These are phyloP conservation scores for Orientallactaga sibirica DNA, from an alignment of 2,797 vertebrate genomes.

Conservation along the genomic window DNA sequence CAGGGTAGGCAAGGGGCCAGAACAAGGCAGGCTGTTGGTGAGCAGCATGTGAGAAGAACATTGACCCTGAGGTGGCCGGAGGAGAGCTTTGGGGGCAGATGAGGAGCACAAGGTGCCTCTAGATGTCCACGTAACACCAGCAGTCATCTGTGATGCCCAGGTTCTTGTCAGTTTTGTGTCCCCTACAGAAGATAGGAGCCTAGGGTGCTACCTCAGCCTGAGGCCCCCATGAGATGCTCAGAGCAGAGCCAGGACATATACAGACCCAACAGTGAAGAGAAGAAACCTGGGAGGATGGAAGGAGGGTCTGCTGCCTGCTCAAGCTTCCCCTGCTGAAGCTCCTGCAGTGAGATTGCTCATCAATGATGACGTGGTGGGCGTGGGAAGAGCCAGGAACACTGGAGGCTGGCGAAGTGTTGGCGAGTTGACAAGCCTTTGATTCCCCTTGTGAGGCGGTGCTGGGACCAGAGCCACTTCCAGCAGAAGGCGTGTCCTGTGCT, in stretches of 20 bases:
- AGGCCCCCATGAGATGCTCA: fast-evolving
- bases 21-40: background rate
- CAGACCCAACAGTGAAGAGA: background rate
- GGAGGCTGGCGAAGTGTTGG: background rate
- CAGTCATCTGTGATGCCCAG: background rate
- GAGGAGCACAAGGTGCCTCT: background rate
- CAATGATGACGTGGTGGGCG: background rate
- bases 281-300: fast-evolving
- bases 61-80: no score
- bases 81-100: no score
- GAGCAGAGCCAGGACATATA: background rate
- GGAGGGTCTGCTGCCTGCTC: fast-evolving
- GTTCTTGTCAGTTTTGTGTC: background rate
- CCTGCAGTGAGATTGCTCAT: background rate
- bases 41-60: background rate
- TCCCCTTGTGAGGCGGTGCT: background rate
- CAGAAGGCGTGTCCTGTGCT: background rate
- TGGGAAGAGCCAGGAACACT: background rate
- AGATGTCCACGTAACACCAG: fast-evolving
- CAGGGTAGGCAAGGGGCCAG: background rate
- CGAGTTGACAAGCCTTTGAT: background rate
- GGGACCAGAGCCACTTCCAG: background rate
- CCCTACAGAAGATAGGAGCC: background rate
- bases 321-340: background rate
- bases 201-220: fast-evolving